A percentile compares a stretch with the other conserved stretches of the same genome.
phyloP scores from a whole-genome alignment of 2,797 vertebrate genomes.

The Simalia tracyae region DNA sequence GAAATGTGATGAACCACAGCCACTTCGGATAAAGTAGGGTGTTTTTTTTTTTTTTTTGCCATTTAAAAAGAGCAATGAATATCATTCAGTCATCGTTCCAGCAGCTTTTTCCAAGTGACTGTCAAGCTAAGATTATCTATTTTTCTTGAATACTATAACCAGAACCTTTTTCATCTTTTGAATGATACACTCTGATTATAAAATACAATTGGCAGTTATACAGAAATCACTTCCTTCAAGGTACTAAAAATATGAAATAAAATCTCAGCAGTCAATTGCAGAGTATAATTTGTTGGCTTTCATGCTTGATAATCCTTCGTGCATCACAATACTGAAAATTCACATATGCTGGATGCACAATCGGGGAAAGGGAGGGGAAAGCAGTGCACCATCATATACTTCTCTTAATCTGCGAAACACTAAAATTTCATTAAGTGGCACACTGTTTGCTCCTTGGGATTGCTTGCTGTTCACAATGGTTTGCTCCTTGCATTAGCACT shows the following conservation, averaged over 20 bases:
- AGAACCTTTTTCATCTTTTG: slow-evolving; percentile 34
- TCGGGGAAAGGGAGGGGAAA: slow-evolving; percentile 35
- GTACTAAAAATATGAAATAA: slow-evolving; percentile 56
- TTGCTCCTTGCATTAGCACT: neutral
- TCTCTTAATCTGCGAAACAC: slow-evolving; percentile 28
- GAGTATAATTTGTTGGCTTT: slow-evolving; percentile 27
- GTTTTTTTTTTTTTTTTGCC: slow-evolving; percentile 73
- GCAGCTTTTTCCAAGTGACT: slow-evolving; percentile 66
- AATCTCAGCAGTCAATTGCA: slow-evolving; percentile 37
- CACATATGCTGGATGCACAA: neutral
- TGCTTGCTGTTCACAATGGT: neutral
- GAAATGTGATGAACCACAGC: slow-evolving; percentile 74
- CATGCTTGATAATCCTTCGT: slow-evolving; percentile 23
- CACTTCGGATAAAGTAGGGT: slow-evolving; percentile 69
- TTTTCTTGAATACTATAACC: slow-evolving; percentile 66
- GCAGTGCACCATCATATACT: slow-evolving; percentile 16
- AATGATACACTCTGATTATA: slow-evolving; percentile 58
- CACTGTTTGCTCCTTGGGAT: slow-evolving; percentile 36
- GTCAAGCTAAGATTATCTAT: slow-evolving; percentile 60
- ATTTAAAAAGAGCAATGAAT: slow-evolving; percentile 76
- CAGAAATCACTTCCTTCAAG: slow-evolving; percentile 49
- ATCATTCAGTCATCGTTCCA: slow-evolving; percentile 68
- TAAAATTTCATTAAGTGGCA: slow-evolving; percentile 1
- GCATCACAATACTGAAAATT: slow-evolving; percentile 44
- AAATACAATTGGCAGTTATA: slow-evolving; percentile 54